phyloP scores from a whole-genome alignment of 2,888 invertebrate species.

The Aromia moschata region DNA sequence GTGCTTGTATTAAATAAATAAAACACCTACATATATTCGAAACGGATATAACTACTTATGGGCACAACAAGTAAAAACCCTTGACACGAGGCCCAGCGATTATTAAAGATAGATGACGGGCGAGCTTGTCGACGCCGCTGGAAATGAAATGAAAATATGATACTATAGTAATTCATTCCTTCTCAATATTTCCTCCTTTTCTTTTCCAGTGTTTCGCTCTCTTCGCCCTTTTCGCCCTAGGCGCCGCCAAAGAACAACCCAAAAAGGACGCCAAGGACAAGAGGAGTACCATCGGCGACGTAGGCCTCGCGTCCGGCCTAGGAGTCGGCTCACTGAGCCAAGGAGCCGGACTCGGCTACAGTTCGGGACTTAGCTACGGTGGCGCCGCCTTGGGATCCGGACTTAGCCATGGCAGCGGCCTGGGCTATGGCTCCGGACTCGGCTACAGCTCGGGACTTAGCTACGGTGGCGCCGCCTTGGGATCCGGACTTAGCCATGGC shows the following conservation, averaged over 20 bases:
- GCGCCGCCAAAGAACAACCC: constrained; percentile 19
- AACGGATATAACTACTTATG: too few relatives aligned
- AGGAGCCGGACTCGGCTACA: not conserved
- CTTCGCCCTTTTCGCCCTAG: constrained; percentile 20
- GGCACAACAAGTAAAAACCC: too few relatives aligned
- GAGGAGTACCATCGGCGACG: constrained; percentile 11
- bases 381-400: constrained; percentile 3
- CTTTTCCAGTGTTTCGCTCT: constrained; percentile 30
- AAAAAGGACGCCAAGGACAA: constrained; percentile 23
- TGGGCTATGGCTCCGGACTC: constrained; percentile 13
- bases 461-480: constrained; percentile 1
- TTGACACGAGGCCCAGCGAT: too few relatives aligned
- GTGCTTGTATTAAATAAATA: too few relatives aligned
- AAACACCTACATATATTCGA: too few relatives aligned
- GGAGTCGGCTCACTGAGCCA: not conserved
- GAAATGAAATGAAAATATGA: too few relatives aligned
- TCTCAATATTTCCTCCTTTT: too few relatives aligned
- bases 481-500: not conserved
- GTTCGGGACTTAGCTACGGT: constrained; percentile 1
- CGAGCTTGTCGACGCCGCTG: too few relatives aligned
- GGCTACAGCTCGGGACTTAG: not conserved
- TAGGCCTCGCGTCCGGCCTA: not conserved
- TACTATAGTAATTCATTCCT: too few relatives aligned
- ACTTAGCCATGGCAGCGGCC: not conserved
- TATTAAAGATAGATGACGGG: too few relatives aligned